These are phyloP conservation scores for Nibea albiflora DNA, from an alignment of 2,113 vertebrate genomes.

Conservation along the genomic window DNA sequence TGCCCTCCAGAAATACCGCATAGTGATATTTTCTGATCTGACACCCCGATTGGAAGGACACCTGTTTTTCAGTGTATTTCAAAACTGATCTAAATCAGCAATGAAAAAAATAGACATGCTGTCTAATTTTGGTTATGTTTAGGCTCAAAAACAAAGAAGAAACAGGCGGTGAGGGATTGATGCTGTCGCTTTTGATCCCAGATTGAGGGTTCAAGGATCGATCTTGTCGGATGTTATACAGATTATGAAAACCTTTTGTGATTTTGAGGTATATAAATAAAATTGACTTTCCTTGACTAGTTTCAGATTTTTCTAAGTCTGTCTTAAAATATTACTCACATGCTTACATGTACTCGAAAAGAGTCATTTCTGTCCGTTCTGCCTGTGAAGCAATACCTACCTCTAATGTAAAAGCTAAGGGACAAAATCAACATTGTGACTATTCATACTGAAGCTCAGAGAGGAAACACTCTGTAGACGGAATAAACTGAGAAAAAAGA, in stretches of 20 bases:
- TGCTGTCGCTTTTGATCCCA: too few relatives aligned
- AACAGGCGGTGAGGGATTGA: background rate
- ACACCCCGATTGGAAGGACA: background rate
- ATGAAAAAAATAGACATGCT: background rate
- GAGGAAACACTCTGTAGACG: background rate
- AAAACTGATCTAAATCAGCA: background rate
- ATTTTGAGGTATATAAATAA: background rate
- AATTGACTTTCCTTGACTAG: background rate
- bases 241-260: background rate
- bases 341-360: background rate
- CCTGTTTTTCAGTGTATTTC: background rate
- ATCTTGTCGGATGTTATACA: background rate
- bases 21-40: background rate
- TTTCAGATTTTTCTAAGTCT: background rate
- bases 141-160: background rate
- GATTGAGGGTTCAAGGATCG: background rate
- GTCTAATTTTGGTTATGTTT: background rate
- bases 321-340: background rate
- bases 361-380: background rate
- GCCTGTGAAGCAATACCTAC: background rate
- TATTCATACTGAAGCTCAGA: background rate
- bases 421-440: background rate
- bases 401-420: background rate
- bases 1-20: background rate
- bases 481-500: background rate